Base-by-base conservation (phyloP, 1,140 invertebrate genomes). In the Drosophila biarmipes region DNA sequence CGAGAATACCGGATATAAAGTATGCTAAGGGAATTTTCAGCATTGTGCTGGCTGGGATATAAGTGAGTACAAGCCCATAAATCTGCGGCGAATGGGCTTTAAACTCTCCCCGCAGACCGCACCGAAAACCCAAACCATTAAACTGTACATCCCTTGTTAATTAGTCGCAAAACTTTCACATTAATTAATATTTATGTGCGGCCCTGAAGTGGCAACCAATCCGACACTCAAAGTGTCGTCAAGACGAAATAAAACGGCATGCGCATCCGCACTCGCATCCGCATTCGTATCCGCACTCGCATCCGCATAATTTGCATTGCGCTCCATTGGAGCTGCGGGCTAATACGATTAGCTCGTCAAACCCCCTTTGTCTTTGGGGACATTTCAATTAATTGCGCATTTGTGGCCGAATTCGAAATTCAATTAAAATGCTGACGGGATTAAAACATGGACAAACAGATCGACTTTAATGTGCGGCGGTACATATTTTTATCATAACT, bases 341-440 rank as follows among this genome's bases (percentile, higher is more conserved):
- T 87, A 87, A 87, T 87, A 51, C 71, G 82, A 87, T 87, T 87
- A 87, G 59, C 73, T 61, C 24, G 17, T 75, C 52, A 46, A 38
- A 15, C 6, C 19, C 17, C 24, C 17, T 10, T 31, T 31, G 14
- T 14, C 7, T 40, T 31, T 35, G 45, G 27, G 38, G 57, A 82
- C 46, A 68, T 86, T 75, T 89, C 62, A 84, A 89, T 87, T 87
- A 89, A 87, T 89, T 84, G 63, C 64, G 56, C 84, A 79, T 87
- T 87, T 79, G 75, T 48, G 80, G 66, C 53, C 38, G 31, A 76
- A 62, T 57, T 76, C 51, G 59, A 79, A 73, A 76, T 89, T 75
- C 71, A 89, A 89, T 89, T 87, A 76, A 84, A 89, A 61, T 89
- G 29, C 64, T 66, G 38, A 79, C 45, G 35, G 61, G 66, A 75